Evolutionary conservation across 2,797 vertebrate genomes (phyloP), one percentile per base, ranked within the genome.

Genomic region (Brachymystax lenok): DNA sequence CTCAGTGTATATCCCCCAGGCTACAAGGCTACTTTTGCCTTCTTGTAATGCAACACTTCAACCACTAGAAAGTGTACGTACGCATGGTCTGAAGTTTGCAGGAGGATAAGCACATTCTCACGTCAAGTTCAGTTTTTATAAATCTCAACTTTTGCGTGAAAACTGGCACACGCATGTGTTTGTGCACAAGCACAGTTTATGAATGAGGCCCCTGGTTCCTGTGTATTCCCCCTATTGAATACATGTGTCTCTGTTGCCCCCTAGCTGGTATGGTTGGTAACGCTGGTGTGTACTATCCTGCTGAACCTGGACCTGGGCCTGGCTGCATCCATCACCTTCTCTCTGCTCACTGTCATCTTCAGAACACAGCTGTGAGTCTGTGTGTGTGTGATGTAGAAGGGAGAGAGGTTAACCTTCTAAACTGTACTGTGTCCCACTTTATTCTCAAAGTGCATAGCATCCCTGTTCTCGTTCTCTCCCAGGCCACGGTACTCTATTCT

Each of bases 251-350:
- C 1, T 71, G 19, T 73, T 87, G 69, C 74, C 78, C 59, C 82
- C 73, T 83, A 99, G 97, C 66, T 96, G 73, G 95, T 99, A 83
- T 99, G 98, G 97, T 63, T 97, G 75, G 93, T 97, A 76, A 98
- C 97, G 0, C 95, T 97, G 5, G 19, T 88, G 46, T 94, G 94
- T 86, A 97, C 97, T 0, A 74, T 97, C 73, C 74, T 96, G 73
- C 89, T 98, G 71, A 97, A 98, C 83, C 81, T 99, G 92, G 97
- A 98, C 86, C 71, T 99, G 0, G 97, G 97, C 54, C 92, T 99
- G 86, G 95, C 83, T 0, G 94, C 85, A 17, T 94, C 98, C 0
- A 82, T 98, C n/a, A 93, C 74, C 71, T 99, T 98, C 63, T 92
- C 94, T 54, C 89, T 98, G 76, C 90, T 99, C 76, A 96, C 95